Conservation (phyloP, 2,113 vertebrate species). For the Oncorhynchus clarkii region DNA sequence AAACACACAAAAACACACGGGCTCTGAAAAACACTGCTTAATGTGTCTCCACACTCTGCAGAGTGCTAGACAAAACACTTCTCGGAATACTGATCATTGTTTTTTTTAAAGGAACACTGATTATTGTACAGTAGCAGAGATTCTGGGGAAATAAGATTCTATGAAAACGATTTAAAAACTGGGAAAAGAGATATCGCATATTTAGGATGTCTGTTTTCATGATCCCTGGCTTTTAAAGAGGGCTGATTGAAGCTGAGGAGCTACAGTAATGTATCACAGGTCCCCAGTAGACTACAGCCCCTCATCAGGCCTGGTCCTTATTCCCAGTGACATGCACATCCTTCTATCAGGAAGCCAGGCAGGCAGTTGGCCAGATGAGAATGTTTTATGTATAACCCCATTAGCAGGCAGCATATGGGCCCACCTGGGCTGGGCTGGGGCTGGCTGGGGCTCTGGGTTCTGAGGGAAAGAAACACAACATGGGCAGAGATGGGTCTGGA, state of each 20-base stretch:
- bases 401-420: constrained; percentile 19
- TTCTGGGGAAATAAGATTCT: too few relatives aligned
- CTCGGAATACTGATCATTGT: too few relatives aligned
- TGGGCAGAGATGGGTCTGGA: not conserved
- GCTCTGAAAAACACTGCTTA: not conserved
- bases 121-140: too few relatives aligned
- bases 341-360: not conserved
- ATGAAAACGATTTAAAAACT: too few relatives aligned
- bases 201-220: not conserved
- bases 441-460: constrained; percentile 3
- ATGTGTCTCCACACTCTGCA: too few relatives aligned
- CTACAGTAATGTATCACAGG: not conserved
- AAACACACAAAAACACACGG: not conserved
- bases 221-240: not conserved
- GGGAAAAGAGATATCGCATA: not conserved
- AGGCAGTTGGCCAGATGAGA: constrained; percentile 13
- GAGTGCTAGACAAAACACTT: too few relatives aligned
- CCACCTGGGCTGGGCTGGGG: not conserved
- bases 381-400: constrained; percentile 43
- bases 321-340: not conserved
- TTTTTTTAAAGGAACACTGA: too few relatives aligned
- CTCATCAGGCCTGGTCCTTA: too few relatives aligned
- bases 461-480: constrained; percentile 11
- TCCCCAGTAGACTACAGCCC: too few relatives aligned
- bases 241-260: not conserved